Percentiles rank a stretch among this genome's conserved stretches.
Conservation (phyloP, 1,140 invertebrate genomes). For the Rhopalosiphum padi region DNA sequence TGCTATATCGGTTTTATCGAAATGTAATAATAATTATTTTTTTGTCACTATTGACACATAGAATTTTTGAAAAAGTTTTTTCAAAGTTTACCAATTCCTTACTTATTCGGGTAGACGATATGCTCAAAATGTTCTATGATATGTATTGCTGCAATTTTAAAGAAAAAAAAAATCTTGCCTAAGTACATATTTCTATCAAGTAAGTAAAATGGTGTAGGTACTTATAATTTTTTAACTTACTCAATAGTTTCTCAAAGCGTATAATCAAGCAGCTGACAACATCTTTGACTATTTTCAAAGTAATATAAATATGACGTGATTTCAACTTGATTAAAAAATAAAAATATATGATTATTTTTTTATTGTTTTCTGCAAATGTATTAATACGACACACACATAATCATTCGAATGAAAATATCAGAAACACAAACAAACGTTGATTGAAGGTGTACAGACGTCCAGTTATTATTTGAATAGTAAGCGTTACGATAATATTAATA, state of each 20-base stretch:
- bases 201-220: too few relatives aligned
- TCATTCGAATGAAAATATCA: neutral
- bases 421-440: neutral
- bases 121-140: neutral
- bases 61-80: neutral
- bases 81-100: neutral
- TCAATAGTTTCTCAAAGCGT: neutral
- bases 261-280: neutral
- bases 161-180: neutral
- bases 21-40: neutral
- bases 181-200: neutral
- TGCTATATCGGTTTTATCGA: neutral
- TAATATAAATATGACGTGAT: neutral
- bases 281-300: neutral
- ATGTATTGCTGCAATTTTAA: neutral
- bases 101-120: neutral
- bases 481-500: neutral
- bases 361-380: neutral
- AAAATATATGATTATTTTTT: neutral
- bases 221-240: too few relatives aligned
- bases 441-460: neutral
- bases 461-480: neutral
- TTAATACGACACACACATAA: neutral
- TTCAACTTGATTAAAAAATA: neutral
- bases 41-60: neutral